A percentile compares a stretch with the other conserved stretches of the same genome.
These are phyloP conservation scores for Parambassis ranga DNA, from an alignment of 2,797 vertebrate species.

Conservation along the genomic window DNA sequence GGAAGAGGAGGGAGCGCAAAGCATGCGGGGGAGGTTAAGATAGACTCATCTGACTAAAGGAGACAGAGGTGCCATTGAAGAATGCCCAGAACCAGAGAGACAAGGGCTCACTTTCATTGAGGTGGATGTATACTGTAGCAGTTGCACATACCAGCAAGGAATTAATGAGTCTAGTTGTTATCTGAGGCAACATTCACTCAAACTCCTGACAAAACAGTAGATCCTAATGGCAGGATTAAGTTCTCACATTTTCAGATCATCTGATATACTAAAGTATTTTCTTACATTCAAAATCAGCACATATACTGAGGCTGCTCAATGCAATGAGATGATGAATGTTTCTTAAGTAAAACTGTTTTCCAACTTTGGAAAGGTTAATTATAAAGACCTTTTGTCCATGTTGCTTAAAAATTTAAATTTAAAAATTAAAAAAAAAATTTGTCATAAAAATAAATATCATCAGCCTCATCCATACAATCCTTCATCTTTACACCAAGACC, in stretches of 20 bases:
- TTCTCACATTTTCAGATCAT: background rate
- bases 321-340: no score
- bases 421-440: no score
- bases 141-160: conserved; percentile 50
- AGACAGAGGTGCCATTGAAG: conserved; percentile 81
- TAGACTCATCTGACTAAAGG: conserved; percentile 72
- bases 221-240: conserved; percentile 1
- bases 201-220: background rate
- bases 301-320: background rate
- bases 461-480: background rate
- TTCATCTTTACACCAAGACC: background rate
- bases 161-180: conserved; percentile 33
- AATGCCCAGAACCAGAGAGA: conserved; percentile 56
- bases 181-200: conserved; percentile 5
- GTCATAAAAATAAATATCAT: no score
- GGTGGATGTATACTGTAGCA: conserved; percentile 49
- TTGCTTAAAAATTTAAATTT: no score
- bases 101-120: conserved; percentile 73
- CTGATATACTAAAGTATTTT: background rate
- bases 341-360: no score
- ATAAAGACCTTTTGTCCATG: no score
- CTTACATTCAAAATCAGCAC: background rate
- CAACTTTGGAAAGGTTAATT: no score
- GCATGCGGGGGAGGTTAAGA: conserved; percentile 42
- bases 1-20: background rate